Evolutionary conservation across 2,113 vertebrate genomes (phyloP).

Genomic region (Cygnus buccinator): DNA sequence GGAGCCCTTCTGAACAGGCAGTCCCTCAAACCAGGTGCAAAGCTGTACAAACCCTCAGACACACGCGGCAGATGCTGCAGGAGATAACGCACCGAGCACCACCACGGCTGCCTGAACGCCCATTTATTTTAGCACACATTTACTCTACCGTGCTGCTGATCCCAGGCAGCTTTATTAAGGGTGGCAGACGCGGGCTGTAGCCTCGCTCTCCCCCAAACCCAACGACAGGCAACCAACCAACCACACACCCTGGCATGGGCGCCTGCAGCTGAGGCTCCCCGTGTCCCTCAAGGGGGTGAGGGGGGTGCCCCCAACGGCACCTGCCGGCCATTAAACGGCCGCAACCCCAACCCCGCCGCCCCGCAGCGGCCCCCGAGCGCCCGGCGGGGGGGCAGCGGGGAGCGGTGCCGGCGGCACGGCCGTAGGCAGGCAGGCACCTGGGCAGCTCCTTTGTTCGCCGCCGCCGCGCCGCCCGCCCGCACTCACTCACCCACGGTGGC

Average conservation of each 20-base stretch:
- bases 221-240: too few relatives aligned
- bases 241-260: too few relatives aligned
- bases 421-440: not conserved
- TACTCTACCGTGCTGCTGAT: not conserved
- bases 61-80: not conserved
- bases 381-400: not conserved
- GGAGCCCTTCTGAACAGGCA: not conserved
- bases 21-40: not conserved
- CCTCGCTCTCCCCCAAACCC: not conserved
- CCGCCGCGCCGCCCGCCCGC: not conserved
- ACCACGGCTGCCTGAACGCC: not conserved
- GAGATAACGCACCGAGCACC: not conserved
- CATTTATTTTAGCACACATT: not conserved
- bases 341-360: not conserved
- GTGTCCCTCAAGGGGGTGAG: too few relatives aligned
- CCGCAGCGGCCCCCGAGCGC: not conserved
- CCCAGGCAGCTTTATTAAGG: not conserved
- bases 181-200: not conserved
- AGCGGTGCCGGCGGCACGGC: not conserved
- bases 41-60: fast-evolving
- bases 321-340: conserved; percentile 1
- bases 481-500: conserved; percentile 89
- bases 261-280: too few relatives aligned
- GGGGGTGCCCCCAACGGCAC: not conserved
- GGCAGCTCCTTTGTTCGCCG: conserved; percentile 35